These are phyloP conservation scores for Artibeus lituratus DNA, from an alignment of 2,797 vertebrate genomes.

Conservation along the genomic window DNA sequence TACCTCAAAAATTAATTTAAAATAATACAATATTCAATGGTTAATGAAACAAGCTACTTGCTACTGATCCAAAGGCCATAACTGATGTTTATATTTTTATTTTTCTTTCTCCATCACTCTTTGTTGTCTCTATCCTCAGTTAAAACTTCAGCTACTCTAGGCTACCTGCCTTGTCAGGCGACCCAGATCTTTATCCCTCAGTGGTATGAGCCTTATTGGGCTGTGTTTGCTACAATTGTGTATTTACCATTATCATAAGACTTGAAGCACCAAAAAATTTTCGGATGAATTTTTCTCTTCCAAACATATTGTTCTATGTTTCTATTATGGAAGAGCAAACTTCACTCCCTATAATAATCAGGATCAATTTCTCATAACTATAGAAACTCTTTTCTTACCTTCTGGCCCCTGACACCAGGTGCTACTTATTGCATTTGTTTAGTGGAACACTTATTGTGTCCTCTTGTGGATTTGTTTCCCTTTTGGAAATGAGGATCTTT, in stretches of 20 bases:
- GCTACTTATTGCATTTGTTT: not conserved
- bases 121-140: not conserved
- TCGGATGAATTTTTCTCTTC: not conserved
- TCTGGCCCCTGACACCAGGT: not conserved
- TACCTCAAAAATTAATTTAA: not conserved
- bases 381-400: not conserved
- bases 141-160: not conserved
- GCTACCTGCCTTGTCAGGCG: not conserved
- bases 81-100: not conserved
- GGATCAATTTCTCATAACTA: not conserved
- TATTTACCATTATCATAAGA: not conserved
- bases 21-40: not conserved
- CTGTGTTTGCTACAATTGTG: not conserved
- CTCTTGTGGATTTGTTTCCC: not conserved
- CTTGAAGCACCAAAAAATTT: not conserved
- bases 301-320: not conserved
- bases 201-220: not conserved
- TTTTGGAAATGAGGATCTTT: not conserved
- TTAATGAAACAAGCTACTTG: not conserved
- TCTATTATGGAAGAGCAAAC: not conserved
- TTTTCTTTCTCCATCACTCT: not conserved
- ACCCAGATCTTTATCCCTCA: not conserved
- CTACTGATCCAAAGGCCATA: not conserved
- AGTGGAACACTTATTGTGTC: not conserved
- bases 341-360: not conserved